These are phyloP conservation scores for Aphelinus atriplicis DNA, from an alignment of 1,140 invertebrate genomes.

Conservation along the genomic window DNA sequence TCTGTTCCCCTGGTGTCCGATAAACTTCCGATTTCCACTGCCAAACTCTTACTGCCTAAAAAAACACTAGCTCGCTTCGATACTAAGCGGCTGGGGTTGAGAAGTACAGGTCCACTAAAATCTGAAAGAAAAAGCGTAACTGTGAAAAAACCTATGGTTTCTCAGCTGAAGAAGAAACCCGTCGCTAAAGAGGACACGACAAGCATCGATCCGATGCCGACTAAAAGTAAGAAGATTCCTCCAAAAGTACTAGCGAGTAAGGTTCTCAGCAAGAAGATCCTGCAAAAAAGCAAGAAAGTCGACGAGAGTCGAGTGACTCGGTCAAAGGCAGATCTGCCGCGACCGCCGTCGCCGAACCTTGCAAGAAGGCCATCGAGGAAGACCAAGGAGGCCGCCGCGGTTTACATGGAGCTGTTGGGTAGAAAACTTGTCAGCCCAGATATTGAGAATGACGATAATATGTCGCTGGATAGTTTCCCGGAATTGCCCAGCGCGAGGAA, in stretches of 20 bases:
- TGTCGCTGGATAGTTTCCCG: constrained; percentile 74
- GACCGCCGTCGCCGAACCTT: constrained; percentile 26
- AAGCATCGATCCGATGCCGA: constrained; percentile 12
- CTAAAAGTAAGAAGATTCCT: constrained; percentile 3
- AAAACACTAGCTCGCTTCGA: constrained; percentile 54
- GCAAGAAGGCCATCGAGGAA: constrained; percentile 72
- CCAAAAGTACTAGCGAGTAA: constrained; percentile 37
- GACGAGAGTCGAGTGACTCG: constrained; percentile 57
- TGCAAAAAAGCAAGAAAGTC: constrained; percentile 55
- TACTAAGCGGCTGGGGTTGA: constrained; percentile 55
- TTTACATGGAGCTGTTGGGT: constrained; percentile 80
- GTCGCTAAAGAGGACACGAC: not conserved
- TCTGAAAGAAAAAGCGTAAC: constrained; percentile 32
- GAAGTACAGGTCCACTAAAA: constrained; percentile 52
- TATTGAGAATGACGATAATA: constrained; percentile 71
- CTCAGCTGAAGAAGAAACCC: constrained; percentile 17
- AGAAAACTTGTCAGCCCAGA: constrained; percentile 72
- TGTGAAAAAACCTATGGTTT: not conserved
- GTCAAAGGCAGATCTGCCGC: constrained; percentile 49
- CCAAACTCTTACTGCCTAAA: constrained; percentile 45
- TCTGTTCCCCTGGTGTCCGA: not conserved
- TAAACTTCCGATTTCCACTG: constrained; percentile 1
- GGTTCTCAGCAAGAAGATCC: constrained; percentile 48
- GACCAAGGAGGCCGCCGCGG: constrained; percentile 79
- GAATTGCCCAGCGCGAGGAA: constrained; percentile 73